Conservation (phyloP, 1,140 invertebrate genomes). For the Eriosoma lanigerum region DNA sequence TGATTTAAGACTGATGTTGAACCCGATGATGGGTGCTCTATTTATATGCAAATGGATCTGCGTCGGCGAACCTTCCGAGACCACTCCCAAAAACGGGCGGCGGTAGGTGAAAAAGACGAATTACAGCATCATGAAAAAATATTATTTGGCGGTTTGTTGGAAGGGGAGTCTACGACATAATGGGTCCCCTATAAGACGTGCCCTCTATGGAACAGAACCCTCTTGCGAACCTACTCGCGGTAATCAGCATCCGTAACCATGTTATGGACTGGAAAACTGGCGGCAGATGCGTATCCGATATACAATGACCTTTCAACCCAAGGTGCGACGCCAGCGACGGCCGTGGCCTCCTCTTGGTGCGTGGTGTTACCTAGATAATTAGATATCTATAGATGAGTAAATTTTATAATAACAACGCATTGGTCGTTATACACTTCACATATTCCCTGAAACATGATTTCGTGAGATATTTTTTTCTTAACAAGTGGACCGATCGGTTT, state of each 20-base stretch:
- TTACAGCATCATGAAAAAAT: background rate
- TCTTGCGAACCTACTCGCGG: background rate
- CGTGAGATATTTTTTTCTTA: too few species aligned
- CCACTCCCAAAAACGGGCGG: constrained; percentile 7
- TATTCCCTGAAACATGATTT: too few species aligned
- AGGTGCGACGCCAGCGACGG: background rate
- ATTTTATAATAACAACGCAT: too few species aligned
- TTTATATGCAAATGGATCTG: constrained; percentile 10
- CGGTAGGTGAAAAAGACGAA: background rate
- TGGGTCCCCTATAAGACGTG: background rate
- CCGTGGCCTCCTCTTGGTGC: constrained; percentile 26
- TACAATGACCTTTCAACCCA: constrained; percentile 21
- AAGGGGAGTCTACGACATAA: background rate
- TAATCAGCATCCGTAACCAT: background rate
- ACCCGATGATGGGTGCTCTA: background rate
- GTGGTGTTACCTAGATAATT: too few species aligned
- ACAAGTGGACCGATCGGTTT: too few species aligned
- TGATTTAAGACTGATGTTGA: background rate
- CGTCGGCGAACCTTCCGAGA: constrained; percentile 7
- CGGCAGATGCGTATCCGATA: background rate
- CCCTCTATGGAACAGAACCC: too few species aligned
- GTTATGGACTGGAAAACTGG: constrained; percentile 9
- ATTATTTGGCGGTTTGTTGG: background rate
- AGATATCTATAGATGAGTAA: too few species aligned
- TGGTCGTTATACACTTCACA: too few species aligned